A percentile compares a stretch with the other conserved stretches of the same genome.
phyloP scores from a whole-genome alignment of 2,113 vertebrate species.

The Chunga burmeisteri region DNA sequence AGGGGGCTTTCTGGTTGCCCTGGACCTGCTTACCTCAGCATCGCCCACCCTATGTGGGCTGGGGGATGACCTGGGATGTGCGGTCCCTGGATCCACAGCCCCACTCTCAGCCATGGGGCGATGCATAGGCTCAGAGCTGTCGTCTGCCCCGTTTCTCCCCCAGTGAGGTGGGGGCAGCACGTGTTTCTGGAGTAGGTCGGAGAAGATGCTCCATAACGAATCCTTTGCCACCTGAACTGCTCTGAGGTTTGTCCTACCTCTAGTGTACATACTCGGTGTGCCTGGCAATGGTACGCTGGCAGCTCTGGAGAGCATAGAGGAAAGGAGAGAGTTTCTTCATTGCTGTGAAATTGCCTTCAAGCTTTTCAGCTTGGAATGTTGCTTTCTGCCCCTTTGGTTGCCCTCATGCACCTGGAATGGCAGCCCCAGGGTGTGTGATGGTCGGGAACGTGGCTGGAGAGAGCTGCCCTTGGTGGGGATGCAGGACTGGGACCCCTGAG shows the following conservation, averaged over 20 bases:
- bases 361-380: background rate
- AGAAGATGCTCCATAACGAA: background rate
- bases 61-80: background rate
- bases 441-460: background rate
- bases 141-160: background rate
- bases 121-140: background rate
- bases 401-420: background rate
- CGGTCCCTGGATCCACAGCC: background rate
- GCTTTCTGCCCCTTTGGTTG: background rate
- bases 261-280: background rate
- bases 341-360: background rate
- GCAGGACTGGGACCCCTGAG: background rate
- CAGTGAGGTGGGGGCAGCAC: fast-evolving
- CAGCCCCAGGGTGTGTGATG: background rate
- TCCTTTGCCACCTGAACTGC: background rate
- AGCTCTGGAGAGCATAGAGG: fast-evolving
- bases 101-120: fast-evolving
- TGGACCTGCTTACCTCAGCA: background rate
- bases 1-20: background rate
- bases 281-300: background rate
- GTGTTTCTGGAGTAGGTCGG: background rate
- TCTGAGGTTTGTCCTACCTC: background rate
- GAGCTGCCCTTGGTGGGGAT: background rate
- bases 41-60: background rate
- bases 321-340: background rate